Conservation (phyloP, 2,888 invertebrate species). For the Zonitis immaculata region DNA sequence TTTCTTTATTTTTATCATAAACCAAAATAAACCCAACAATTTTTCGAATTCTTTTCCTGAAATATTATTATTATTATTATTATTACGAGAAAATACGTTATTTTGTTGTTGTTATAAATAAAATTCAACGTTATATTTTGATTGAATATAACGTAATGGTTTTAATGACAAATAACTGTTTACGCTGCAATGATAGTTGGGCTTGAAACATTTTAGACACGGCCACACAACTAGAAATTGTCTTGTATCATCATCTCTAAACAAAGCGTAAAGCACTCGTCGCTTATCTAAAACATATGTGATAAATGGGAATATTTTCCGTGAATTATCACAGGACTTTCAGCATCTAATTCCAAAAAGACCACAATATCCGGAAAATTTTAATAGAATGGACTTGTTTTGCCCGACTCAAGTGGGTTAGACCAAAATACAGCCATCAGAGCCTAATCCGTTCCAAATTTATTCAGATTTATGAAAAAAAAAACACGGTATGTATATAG, state of each 20-base stretch:
- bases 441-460: too few relatives aligned
- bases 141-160: slow-evolving; percentile 1
- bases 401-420: too few relatives aligned
- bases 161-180: slow-evolving; percentile 28
- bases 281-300: slow-evolving; percentile 39
- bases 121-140: slow-evolving; percentile 2
- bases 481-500: too few relatives aligned
- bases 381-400: too few relatives aligned
- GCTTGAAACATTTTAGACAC: slow-evolving; percentile 23
- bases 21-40: not conserved
- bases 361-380: too few relatives aligned
- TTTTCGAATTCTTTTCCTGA: not conserved
- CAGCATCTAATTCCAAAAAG: too few relatives aligned
- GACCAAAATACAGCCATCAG: too few relatives aligned
- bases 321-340: slow-evolving; percentile 10
- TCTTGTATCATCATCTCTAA: slow-evolving; percentile 39
- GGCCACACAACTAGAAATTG: slow-evolving; percentile 39
- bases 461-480: too few relatives aligned
- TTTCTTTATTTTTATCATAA: slow-evolving; percentile 29
- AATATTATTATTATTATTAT: not conserved
- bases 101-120: not conserved
- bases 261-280: slow-evolving; percentile 44
- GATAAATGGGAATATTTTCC: slow-evolving; percentile 28
- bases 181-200: slow-evolving; percentile 26
- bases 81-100: not conserved